Evolutionary conservation across 2,888 invertebrate genomes (phyloP).

Genomic region (Psococerastis gibbosa): DNA sequence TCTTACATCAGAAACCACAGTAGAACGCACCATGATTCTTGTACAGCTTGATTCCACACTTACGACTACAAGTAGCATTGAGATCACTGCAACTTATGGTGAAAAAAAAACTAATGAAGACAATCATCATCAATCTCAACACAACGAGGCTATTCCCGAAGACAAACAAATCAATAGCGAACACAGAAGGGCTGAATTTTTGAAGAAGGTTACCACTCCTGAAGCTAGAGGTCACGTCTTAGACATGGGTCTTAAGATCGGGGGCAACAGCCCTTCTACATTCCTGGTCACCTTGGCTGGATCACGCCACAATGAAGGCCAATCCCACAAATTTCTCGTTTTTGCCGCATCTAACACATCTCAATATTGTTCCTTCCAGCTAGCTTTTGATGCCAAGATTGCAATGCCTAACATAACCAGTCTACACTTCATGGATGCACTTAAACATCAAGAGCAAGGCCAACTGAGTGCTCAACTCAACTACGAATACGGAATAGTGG

Average conservation of each 20-base stretch:
- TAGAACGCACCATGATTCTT: neutral
- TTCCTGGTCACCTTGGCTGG: conserved; percentile 34
- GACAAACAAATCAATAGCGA: too few species aligned
- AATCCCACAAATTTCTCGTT: conserved; percentile 30
- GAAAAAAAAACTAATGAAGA: too few species aligned
- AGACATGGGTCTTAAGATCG: conserved; percentile 35
- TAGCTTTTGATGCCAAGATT: conserved; percentile 29
- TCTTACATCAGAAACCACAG: neutral
- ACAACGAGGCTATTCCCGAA: neutral
- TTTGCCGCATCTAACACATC: neutral
- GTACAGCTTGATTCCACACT: too few species aligned
- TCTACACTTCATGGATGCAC: conserved; percentile 33
- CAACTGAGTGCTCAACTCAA: conserved; percentile 28
- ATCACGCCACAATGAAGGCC: conserved; percentile 35
- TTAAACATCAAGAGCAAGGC: conserved; percentile 31
- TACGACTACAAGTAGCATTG: neutral
- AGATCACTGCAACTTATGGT: neutral
- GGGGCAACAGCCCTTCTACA: conserved; percentile 32
- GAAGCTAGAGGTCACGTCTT: conserved; percentile 23
- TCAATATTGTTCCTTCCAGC: conserved; percentile 7
- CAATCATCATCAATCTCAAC: too few species aligned
- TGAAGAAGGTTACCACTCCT: neutral
- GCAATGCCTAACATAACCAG: conserved; percentile 32
- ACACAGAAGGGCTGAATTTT: too few species aligned
- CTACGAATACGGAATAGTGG: conserved; percentile 31